These are phyloP conservation scores for Catocala fraxini DNA, from an alignment of 2,888 invertebrate genomes.

Conservation along the genomic window DNA sequence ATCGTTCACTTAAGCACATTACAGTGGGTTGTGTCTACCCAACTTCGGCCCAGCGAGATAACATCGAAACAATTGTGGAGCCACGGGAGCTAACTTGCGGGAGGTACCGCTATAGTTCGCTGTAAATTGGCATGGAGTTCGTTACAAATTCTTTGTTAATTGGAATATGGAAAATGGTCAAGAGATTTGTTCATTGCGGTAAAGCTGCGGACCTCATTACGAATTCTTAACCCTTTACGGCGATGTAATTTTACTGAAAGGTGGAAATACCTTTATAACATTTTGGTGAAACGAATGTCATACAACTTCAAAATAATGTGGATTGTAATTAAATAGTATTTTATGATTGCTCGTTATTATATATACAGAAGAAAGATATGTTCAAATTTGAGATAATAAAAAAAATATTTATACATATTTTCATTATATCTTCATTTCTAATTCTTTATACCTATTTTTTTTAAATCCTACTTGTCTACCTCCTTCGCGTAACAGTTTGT, in stretches of 20 bases:
- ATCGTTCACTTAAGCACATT: conserved; percentile 86
- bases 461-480: no score
- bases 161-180: conserved; percentile 49
- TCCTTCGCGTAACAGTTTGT: no score
- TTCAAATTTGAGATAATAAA: no score
- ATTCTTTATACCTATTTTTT: no score
- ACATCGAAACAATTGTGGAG: conserved; percentile 79
- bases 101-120: conserved; percentile 62
- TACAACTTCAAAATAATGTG: background rate
- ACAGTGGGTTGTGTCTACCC: conserved; percentile 66
- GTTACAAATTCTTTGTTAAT: conserved; percentile 65
- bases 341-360: no score
- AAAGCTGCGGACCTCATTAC: conserved; percentile 10
- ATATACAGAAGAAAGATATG: no score
- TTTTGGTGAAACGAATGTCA: background rate
- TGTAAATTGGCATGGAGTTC: conserved; percentile 69
- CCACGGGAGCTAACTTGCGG: conserved; percentile 74
- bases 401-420: no score
- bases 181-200: conserved; percentile 27
- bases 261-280: background rate
- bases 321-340: background rate
- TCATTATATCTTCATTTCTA: no score
- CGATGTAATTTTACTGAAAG: conserved; percentile 1
- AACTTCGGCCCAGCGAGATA: conserved; percentile 76
- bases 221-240: background rate